Base-by-base conservation (phyloP, 1,140 invertebrate species). In the Saxidomus purpurata region DNA sequence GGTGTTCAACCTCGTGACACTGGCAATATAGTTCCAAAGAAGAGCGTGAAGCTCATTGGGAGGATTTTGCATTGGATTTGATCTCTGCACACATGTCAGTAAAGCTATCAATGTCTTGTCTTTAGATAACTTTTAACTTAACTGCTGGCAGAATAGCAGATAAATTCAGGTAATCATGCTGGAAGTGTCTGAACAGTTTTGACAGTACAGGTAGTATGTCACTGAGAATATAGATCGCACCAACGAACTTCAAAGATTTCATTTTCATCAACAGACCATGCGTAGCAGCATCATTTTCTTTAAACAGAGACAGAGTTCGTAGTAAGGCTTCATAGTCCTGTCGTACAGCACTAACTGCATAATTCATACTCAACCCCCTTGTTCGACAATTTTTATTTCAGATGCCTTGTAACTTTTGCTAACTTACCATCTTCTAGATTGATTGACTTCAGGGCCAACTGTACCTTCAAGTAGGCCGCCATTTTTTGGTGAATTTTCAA, bases 401-500 rank as follows among this genome's bases (percentile, higher is more conserved):
- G 43, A 17, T 43, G 38, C 38, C 81, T 87, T 43, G 38, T 47
- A 40, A 91, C 74, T 25, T 38, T 79, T 55, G 59, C 47, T 19
- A 13, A 22, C 15, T n/a, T 40, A 11, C 81, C 52, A 6, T 19
- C 38, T 17, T 40, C 43, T 0, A 86, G 25, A 2, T 49, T 86
- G 1, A 82, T 40, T 28, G 61, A 36, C 79, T 89, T 90, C 52
- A 87, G 22, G 4, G 43, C 34, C 28, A 36, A 11, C 43, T 90
- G 71, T 0, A 83, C 55, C 49, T 89, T 89, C 0, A 87, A 19
- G 61, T 59, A 83, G 34, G 40, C 63, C 6, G 83, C 90, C 87
- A 89, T 82, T 83, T 69, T 89, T 91, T 43, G 90, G 87, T n/a
- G 90, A 90, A 67, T 91, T 83, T 38, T 91, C 88, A 52, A 90